Base-by-base conservation (phyloP, 2,888 invertebrate species). In the Axea sp. region DNA sequence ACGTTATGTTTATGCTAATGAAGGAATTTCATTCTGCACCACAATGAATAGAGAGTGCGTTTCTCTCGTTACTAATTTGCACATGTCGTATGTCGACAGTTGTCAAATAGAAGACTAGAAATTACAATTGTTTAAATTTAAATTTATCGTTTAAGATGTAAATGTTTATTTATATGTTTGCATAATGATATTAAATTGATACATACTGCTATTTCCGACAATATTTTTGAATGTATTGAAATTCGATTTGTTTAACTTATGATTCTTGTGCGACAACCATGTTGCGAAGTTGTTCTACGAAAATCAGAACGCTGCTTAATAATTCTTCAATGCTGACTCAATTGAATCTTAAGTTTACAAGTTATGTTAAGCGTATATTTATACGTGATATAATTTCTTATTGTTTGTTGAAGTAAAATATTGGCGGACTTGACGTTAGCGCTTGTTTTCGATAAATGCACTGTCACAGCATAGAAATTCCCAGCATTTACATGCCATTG, bases 1-100 rank as follows among this genome's bases (percentile, higher is more conserved):
- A 49, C 62, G 67, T 67, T 73, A 51, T 74, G 74, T 74, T 68
- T 69, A 74, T 69, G 69, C 69, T 74, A 74, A 74, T 74, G 64
- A 57, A 64, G 59, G 73, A 69, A 74, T 69, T 74, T 64, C 68
- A 68, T 74, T 64, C 67, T 57, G 62, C 62, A 55, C 55, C 43
- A 41, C 41, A 33, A 55, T 68, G 73, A 73, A 68, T 73, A 73
- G 73, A 68, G 62, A 49, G 68, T 49, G 62, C 68, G 69, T 69
- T 69, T 69, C 60, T 53, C 69, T 69, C 55, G 69, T 62, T 69
- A 69, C 69, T 69, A 69, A 62, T 69, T 69, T 69, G 69, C 60
- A 62, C 69, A 69, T 69, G 60, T 69, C 69, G 60, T 31, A 31
- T 47, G 60, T 69, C 60, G 45, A 51, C 60, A 55, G 60, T 47